Evolutionary conservation across 2,888 invertebrate genomes (phyloP), one percentile per base, ranked within the genome.

Genomic region (Physocephala rufipes): DNA sequence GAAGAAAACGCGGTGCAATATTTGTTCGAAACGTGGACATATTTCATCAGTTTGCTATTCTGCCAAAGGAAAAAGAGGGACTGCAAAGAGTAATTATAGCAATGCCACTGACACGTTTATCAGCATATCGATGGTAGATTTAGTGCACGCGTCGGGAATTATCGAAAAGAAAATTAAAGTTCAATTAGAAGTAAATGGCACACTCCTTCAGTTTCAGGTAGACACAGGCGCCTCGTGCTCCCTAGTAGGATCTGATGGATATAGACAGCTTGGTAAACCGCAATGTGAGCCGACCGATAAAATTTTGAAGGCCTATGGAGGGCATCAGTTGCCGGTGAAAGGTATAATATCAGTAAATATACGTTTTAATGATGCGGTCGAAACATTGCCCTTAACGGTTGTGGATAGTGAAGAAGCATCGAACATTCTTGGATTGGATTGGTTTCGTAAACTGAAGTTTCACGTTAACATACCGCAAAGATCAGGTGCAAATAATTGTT

Each of bases 361-460:
- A n/a, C 16, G 3, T 19, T 49, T 3, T 49, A 49, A 19, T n/a
- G 16, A 49, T 12, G 49, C 4, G 3, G 16, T 13, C 12, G 49
- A 49, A 19, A 49, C 16, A n/a, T n/a, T 19, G 49, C 49, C 49
- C 5, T n/a, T 49, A 49, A 49, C 67, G n/a, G 63, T 67, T 2
- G 70, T 30, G 2, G 47, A 73, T 9, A 63, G 47, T 30, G 28
- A 67, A 66, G 51, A 21, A n/a, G 67, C 72, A 55, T 67, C 62
- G 5, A 66, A 63, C 58, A 73, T 73, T 21, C 67, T 70, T 26
- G 73, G 67, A 2, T 58, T 73, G 47, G 70, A 70, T 53, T 73
- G 70, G 73, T 67, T 73, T 30, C 55, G 45, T 19, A 67, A 47
- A 43, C 28, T 73, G 30, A 51, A 70, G n/a, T 61, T 67, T n/a